Base-by-base conservation (phyloP, 2,113 vertebrate genomes). In the Cisticola juncidis region DNA sequence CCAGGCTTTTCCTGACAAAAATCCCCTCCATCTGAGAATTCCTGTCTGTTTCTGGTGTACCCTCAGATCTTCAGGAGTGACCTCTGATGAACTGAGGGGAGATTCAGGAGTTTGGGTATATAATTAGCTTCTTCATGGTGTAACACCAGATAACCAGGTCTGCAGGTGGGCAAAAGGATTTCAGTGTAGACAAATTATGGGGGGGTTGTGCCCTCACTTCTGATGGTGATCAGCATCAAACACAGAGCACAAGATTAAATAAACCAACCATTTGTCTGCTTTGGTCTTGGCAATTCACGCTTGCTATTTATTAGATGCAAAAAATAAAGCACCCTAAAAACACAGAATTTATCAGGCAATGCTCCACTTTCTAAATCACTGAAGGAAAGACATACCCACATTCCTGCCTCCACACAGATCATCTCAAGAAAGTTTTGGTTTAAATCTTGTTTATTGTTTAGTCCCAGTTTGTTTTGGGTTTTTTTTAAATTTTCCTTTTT, bases 341-440 rank as follows among this genome's bases (percentile, higher is more conserved):
- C 23, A 44, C 9, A 82, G 50, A 54, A 69, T 53, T 72, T 78
- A 28, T 78, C 82, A 61, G 61, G 31, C 12, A 45, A 40, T 0
- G 13, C 58, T 76, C 16, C 38, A 61, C 20, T 76, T 77, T 28
- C 22, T 3, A 1, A 68, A 66, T 33, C 40, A 53, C n/a, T 4
- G 3, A 57, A 81, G 24, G 36, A 93, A 64, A 6, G 20, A 70
- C 0, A 3, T 29, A 50, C 5, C 3, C 22, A 42, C 80, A 42
- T 64, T 64, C 88, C 56, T 62, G 78, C 36, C 24, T 68, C 28
- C 36, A 35, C 23, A 51, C 5, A 29, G 24, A 76, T 33, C 24
- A 68, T 48, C 47, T 71, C 85, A 36, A 88, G 36, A 78, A 93
- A 86, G 12, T 93, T 96, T 80, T 65, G 54, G 1, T 44, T 95